Conservation (phyloP, 1,140 invertebrate species). For the Caenorhabditis brenneri region DNA sequence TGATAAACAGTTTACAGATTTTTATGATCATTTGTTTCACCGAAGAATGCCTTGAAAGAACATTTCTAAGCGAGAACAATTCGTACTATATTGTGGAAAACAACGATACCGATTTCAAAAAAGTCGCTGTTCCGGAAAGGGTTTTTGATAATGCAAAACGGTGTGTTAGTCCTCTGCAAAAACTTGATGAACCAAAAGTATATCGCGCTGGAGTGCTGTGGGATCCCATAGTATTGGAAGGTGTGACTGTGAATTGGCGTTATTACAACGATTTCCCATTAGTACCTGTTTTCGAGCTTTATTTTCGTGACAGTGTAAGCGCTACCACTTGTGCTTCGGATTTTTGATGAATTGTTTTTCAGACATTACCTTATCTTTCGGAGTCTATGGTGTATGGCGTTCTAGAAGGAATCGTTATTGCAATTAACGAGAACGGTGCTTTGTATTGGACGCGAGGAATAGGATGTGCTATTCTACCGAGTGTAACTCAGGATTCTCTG, state of each 20-base stretch:
- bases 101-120: not conserved
- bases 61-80: not conserved
- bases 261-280: not conserved
- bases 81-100: not conserved
- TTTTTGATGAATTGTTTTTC: not conserved
- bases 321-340: not conserved
- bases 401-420: not conserved
- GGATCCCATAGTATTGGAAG: not conserved
- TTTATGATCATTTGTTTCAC: not conserved
- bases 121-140: not conserved
- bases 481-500: not conserved
- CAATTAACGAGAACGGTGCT: not conserved
- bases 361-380: not conserved
- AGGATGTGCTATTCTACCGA: conserved; percentile 2
- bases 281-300: not conserved
- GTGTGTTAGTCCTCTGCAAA: not conserved
- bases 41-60: not conserved
- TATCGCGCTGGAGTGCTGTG: not conserved
- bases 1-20: not conserved
- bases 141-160: not conserved
- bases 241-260: not conserved
- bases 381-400: not conserved
- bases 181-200: not conserved
- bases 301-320: not conserved
- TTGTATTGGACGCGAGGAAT: not conserved